Base-by-base conservation (phyloP, 1,140 invertebrate genomes). In the Orchestia grillus region DNA sequence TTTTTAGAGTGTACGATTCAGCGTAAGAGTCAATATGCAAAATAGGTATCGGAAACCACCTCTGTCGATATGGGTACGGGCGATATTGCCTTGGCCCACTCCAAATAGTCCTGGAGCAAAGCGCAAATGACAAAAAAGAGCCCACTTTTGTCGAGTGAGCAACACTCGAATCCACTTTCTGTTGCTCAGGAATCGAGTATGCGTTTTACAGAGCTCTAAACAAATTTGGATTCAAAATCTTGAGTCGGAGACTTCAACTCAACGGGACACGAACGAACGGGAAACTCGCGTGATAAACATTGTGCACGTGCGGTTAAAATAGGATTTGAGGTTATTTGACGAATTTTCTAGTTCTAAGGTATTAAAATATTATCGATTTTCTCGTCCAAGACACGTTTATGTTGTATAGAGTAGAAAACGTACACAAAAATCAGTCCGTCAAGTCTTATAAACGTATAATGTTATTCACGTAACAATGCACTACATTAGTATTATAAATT, bases 41-140 rank as follows among this genome's bases (percentile, higher is more conserved):
- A 94, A 94, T 94, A 94, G 92, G 92, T 94, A 94, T 94, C 92
- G 92, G 92, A 94, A 94, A 94, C 92, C 92, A 94, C 92, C 92
- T 94, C 92, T 94, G 92, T 47, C 92, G 92, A 94, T 94, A 94
- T 94, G 92, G 92, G 92, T 94, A 44, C 43, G 44, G 92, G 92
- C 92, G 92, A 94, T 94, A 94, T 94, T 94, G 92, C 92, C 92
- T 90, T 44, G 43, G 43, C 92, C 44, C 8, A n/a, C 92, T 94
- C 92, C 41, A 45, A 94, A 94, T 47, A 94, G 44, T 42, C 92
- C 92, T n/a, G 8, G 44, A 45, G 92, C 92, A 45, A 44, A 42
- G 44, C 92, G 92, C 44, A 94, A 90, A 41, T 90, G 88, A 90
- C 88, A 90, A 90, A 90, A 90, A 90, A 44, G 88, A 90, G 41